Conservation (phyloP, 1,140 invertebrate genomes). For the Kradibia gibbosae region DNA sequence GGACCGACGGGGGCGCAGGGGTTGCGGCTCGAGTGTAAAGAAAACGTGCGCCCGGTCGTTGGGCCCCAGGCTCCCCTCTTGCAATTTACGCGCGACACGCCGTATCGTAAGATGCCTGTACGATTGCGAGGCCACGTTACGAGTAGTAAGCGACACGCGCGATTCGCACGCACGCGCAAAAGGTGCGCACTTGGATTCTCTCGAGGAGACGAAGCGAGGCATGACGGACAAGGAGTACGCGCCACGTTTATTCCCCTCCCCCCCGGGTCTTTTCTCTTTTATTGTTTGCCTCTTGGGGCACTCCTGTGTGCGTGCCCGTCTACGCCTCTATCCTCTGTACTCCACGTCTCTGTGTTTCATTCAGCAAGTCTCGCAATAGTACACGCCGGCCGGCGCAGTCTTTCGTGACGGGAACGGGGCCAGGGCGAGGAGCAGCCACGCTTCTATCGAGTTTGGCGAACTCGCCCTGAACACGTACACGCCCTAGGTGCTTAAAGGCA, state of each 20-base stretch:
- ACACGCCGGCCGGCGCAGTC: slow-evolving; percentile 31
- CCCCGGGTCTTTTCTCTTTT: background rate
- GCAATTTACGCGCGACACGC: slow-evolving; percentile 7
- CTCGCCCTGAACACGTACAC: too few species aligned
- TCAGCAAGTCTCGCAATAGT: slow-evolving; percentile 27
- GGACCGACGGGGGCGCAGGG: too few species aligned
- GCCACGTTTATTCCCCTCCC: slow-evolving; percentile 17
- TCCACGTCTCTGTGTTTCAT: slow-evolving; percentile 29
- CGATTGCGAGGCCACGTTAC: background rate
- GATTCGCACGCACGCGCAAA: background rate
- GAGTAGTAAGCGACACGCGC: background rate
- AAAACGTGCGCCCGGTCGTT: background rate
- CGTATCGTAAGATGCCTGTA: background rate
- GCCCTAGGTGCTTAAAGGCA: too few species aligned
- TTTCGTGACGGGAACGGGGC: slow-evolving; percentile 37
- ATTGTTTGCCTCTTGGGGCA: background rate
- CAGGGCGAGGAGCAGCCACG: background rate
- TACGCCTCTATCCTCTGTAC: background rate
- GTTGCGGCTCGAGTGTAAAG: background rate
- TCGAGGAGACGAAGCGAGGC: background rate
- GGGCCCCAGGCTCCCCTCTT: background rate
- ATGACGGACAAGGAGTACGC: slow-evolving; percentile 7
- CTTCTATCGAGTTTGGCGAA: background rate
- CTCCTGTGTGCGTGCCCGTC: background rate
- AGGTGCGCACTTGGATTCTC: background rate